Evolutionary conservation across 2,888 invertebrate genomes (phyloP).

Genomic region (Nomada goodeniana): DNA sequence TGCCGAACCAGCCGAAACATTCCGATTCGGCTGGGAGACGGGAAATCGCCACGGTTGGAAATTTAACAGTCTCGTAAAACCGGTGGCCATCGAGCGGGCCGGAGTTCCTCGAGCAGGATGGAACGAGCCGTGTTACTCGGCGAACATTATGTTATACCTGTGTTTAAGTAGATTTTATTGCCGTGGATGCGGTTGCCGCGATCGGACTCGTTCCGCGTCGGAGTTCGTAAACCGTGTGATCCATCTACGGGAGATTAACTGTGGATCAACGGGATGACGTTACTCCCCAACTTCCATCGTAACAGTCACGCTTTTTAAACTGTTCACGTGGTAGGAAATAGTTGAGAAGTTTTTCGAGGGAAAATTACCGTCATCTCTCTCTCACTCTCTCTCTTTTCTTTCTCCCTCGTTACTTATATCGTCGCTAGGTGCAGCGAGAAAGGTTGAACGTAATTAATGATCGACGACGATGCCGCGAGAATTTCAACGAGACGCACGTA

Average conservation of each 20-base stretch:
- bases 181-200: background rate
- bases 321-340: background rate
- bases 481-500: constrained; percentile 3
- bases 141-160: constrained; percentile 37
- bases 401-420: background rate
- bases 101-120: too few relatives aligned
- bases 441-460: constrained; percentile 18
- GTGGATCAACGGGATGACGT: background rate
- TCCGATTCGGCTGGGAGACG: constrained; percentile 28
- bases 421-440: background rate
- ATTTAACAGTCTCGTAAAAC: constrained; percentile 59
- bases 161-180: constrained; percentile 46
- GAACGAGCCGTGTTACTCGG: constrained; percentile 13
- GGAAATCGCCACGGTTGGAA: constrained; percentile 49
- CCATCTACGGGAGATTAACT: constrained; percentile 29
- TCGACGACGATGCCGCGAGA: constrained; percentile 9
- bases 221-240: constrained; percentile 37
- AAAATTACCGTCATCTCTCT: background rate
- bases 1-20: constrained; percentile 41
- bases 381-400: background rate
- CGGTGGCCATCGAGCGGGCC: background rate
- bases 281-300: constrained; percentile 2
- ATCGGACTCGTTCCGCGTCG: background rate
- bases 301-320: constrained; percentile 21
- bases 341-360: background rate